Evolutionary conservation across 2,113 vertebrate species (phyloP).

Genomic region (Condylura cristata): DNA sequence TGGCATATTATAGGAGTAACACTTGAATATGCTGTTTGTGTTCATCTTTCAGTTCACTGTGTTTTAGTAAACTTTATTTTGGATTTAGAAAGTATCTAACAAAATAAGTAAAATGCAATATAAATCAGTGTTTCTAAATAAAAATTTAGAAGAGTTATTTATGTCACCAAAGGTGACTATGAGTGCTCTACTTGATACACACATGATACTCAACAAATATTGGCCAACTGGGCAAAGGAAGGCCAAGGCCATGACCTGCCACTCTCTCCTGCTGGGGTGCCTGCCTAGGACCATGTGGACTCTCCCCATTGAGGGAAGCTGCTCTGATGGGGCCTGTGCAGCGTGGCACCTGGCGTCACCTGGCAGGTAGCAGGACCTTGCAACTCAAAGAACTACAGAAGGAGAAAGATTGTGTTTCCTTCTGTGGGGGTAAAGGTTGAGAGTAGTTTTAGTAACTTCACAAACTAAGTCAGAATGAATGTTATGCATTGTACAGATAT

Average conservation of each 20-base stretch:
- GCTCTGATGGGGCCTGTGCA: background rate
- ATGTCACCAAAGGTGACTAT: background rate
- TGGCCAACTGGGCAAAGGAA: no score
- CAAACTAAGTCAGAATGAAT: background rate
- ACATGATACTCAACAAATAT: background rate
- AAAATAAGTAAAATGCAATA: background rate
- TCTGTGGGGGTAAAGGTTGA: no score
- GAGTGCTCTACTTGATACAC: background rate
- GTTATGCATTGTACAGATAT: background rate
- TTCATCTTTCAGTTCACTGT: background rate
- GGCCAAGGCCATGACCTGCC: background rate
- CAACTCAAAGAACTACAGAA: background rate
- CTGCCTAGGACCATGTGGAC: rapidly evolving
- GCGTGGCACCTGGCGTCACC: background rate
- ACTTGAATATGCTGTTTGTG: background rate
- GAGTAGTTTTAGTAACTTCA: background rate
- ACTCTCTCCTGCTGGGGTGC: background rate
- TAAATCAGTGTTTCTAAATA: background rate
- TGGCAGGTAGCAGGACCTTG: background rate
- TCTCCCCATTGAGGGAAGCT: background rate
- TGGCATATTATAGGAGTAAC: background rate
- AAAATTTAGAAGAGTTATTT: background rate
- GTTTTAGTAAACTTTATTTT: background rate
- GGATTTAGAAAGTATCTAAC: background rate
- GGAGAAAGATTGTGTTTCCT: background rate